Evolutionary conservation across 1,140 invertebrate species (phyloP).

Genomic region (Drosophila ananassae): DNA sequence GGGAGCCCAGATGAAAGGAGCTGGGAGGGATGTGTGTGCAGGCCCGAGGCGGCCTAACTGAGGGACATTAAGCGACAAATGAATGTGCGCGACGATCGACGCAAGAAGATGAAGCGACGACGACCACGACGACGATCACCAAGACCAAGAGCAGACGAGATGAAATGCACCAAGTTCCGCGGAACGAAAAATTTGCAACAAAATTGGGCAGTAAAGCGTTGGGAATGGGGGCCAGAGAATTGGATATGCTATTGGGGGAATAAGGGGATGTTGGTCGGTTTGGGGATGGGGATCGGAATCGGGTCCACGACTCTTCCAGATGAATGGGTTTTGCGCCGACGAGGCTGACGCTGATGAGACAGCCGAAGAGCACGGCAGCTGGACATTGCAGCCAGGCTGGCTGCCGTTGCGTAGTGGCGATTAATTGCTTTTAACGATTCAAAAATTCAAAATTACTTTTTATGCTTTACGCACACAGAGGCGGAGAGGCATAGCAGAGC

Average conservation of each 20-base stretch:
- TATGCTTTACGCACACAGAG: constrained; percentile 65
- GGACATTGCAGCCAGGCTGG: constrained; percentile 64
- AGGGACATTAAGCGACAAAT: constrained; percentile 81
- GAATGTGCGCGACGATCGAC: constrained; percentile 77
- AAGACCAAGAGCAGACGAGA: constrained; percentile 66
- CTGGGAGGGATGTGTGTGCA: neutral
- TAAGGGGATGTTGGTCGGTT: neutral
- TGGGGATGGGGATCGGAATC: neutral
- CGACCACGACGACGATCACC: constrained; percentile 35
- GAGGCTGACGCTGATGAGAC: constrained; percentile 34
- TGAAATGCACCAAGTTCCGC: constrained; percentile 80
- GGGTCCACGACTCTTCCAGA: constrained; percentile 36
- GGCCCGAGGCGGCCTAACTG: constrained; percentile 59
- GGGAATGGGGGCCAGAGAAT: constrained; percentile 23
- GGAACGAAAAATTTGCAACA: constrained; percentile 81
- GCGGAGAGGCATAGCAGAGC: constrained; percentile 36
- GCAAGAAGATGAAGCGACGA: constrained; percentile 43
- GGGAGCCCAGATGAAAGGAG: constrained; percentile 4
- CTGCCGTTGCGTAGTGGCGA: constrained; percentile 78
- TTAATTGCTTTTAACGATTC: constrained; percentile 83
- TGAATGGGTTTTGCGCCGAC: constrained; percentile 24
- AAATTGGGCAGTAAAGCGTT: constrained; percentile 78
- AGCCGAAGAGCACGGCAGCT: constrained; percentile 20
- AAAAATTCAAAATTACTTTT: constrained; percentile 82
- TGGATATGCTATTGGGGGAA: constrained; percentile 2